Evolutionary conservation across 2,113 vertebrate species (phyloP).

Genomic region (Nothocercus julius): DNA sequence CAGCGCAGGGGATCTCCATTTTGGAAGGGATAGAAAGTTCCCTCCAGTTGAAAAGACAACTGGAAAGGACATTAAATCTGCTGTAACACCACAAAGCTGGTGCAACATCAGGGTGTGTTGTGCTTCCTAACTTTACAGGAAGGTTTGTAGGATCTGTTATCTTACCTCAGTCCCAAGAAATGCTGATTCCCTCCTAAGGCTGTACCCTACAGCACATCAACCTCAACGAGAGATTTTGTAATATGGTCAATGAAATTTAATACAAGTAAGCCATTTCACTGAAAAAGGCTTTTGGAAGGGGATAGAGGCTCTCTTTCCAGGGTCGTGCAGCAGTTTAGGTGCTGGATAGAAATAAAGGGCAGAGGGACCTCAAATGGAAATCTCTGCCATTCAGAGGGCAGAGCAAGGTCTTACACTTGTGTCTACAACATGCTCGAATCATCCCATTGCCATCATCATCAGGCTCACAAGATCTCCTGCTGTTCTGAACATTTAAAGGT

Average conservation of each 20-base stretch:
- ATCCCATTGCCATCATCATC: background rate
- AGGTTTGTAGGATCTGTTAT: background rate
- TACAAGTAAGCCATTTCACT: background rate
- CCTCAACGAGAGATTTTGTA: background rate
- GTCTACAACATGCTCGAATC: background rate
- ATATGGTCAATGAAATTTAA: background rate
- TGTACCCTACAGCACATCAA: background rate
- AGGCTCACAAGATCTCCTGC: background rate
- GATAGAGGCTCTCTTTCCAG: background rate
- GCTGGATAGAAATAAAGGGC: background rate
- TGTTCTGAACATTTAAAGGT: rapidly evolving
- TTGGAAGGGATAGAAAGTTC: background rate
- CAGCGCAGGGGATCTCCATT: background rate
- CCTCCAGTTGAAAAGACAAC: background rate
- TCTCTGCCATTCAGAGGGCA: background rate
- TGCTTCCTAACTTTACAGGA: background rate
- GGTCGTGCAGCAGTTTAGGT: background rate
- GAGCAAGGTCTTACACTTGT: background rate
- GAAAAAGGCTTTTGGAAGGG: background rate
- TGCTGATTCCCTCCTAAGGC: background rate
- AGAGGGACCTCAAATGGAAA: background rate
- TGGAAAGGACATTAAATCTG: background rate
- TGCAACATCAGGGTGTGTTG: background rate
- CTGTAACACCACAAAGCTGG: background rate
- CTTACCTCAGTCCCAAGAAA: background rate